Percentiles rank a stretch among this genome's conserved stretches.
phyloP scores from a whole-genome alignment of 2,797 vertebrate species.

The Micromesistius poutassou region DNA sequence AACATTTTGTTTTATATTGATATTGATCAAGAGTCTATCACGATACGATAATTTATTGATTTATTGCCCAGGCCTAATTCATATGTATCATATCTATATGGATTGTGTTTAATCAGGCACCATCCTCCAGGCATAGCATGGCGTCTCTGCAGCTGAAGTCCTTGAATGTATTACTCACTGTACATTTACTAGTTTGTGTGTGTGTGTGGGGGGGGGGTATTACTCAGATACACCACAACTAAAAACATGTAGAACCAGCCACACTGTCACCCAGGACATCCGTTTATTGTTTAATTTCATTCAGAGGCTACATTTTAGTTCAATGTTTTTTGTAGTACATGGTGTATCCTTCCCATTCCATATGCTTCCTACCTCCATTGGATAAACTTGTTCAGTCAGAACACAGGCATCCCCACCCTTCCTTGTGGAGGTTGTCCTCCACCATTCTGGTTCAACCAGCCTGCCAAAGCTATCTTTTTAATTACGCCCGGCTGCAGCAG shows the following conservation, averaged over 20 bases:
- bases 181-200: constrained; percentile 9
- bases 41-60: too few relatives aligned
- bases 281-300: not conserved
- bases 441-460: constrained; percentile 18
- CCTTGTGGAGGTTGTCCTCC: not conserved
- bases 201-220: constrained; percentile 4
- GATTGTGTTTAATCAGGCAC: too few relatives aligned
- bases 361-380: not conserved
- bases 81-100: too few relatives aligned
- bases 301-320: too few relatives aligned
- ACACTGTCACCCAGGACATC: too few relatives aligned
- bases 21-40: too few relatives aligned
- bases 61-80: too few relatives aligned
- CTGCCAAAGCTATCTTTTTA: not conserved
- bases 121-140: too few relatives aligned
- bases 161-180: not conserved
- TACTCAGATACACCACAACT: not conserved
- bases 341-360: not conserved
- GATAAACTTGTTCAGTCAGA: not conserved
- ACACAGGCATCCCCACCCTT: not conserved
- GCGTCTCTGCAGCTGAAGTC: too few relatives aligned
- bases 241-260: too few relatives aligned
- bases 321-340: not conserved
- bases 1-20: too few relatives aligned
- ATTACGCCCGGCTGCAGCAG: not conserved